These are phyloP conservation scores for Leucania comma DNA, from an alignment of 2,888 invertebrate species.

Conservation along the genomic window DNA sequence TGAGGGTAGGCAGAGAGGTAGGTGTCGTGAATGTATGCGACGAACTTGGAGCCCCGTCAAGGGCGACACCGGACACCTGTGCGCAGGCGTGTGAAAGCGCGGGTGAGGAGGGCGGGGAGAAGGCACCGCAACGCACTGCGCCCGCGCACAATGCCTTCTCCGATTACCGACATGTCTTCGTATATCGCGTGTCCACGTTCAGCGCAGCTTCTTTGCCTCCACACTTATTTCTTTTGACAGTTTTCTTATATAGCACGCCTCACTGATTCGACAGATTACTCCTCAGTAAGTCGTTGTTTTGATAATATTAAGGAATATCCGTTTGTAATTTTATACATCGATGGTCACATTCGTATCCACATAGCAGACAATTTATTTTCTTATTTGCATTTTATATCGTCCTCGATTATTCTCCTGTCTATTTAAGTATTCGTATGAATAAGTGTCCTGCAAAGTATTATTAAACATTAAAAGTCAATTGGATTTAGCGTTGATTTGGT, in stretches of 20 bases:
- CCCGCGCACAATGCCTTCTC: slow-evolving; percentile 88
- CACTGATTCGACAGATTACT: slow-evolving; percentile 78
- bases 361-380: slow-evolving; percentile 48
- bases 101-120: slow-evolving; percentile 67
- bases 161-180: slow-evolving; percentile 87
- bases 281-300: slow-evolving; percentile 69
- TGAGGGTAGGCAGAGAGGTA: slow-evolving; percentile 35
- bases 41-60: slow-evolving; percentile 85
- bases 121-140: slow-evolving; percentile 86
- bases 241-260: slow-evolving; percentile 81
- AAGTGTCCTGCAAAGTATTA: slow-evolving; percentile 22
- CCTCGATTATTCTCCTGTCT: slow-evolving; percentile 37
- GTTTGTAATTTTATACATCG: slow-evolving; percentile 63
- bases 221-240: slow-evolving; percentile 86
- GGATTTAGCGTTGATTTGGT: slow-evolving; percentile 7
- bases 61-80: slow-evolving; percentile 90
- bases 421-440: slow-evolving; percentile 12
- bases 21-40: slow-evolving; percentile 69
- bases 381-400: slow-evolving; percentile 43
- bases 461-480: slow-evolving; percentile 30
- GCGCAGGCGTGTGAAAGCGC: slow-evolving; percentile 89
- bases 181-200: slow-evolving; percentile 84
- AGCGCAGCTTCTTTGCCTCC: slow-evolving; percentile 75
- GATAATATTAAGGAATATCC: slow-evolving; percentile 62
- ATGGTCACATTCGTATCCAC: slow-evolving; percentile 35